A percentile compares a stretch with the other conserved stretches of the same genome.
Evolutionary conservation across 2,113 vertebrate species (phyloP).

Genomic region (Typhlomys cinereus): DNA sequence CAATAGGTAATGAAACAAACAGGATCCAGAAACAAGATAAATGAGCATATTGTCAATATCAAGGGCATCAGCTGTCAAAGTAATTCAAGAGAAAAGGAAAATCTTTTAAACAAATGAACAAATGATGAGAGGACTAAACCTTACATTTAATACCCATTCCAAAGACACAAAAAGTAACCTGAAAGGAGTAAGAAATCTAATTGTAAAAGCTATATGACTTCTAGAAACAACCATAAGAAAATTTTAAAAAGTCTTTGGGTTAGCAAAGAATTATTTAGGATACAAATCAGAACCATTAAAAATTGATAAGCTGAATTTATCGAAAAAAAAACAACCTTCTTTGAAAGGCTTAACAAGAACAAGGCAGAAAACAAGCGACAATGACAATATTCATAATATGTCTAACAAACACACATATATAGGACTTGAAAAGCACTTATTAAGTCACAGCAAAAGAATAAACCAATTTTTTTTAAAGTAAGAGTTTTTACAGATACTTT

Average conservation of each 20-base stretch:
- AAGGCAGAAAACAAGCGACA: background rate
- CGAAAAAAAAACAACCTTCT: background rate
- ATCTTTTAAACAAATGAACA: background rate
- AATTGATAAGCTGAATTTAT: background rate
- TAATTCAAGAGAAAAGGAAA: background rate
- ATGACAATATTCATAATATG: too few species aligned
- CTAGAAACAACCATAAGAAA: background rate
- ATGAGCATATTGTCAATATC: background rate
- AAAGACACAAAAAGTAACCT: background rate
- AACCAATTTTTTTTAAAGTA: too few species aligned
- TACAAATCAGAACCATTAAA: background rate
- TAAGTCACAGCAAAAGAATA: background rate
- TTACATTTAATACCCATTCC: background rate
- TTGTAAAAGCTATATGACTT: background rate
- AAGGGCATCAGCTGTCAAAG: background rate
- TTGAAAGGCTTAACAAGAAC: background rate
- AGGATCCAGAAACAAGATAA: background rate
- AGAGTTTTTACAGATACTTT: background rate
- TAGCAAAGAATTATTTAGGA: background rate
- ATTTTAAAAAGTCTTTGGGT: background rate
- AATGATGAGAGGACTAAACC: background rate
- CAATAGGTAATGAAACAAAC: background rate
- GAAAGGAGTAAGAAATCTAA: background rate
- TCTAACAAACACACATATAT: too few species aligned
- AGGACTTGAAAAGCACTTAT: background rate